Evolutionary conservation across 2,797 vertebrate genomes (phyloP).

Genomic region (Enteromius paludinosus): DNA sequence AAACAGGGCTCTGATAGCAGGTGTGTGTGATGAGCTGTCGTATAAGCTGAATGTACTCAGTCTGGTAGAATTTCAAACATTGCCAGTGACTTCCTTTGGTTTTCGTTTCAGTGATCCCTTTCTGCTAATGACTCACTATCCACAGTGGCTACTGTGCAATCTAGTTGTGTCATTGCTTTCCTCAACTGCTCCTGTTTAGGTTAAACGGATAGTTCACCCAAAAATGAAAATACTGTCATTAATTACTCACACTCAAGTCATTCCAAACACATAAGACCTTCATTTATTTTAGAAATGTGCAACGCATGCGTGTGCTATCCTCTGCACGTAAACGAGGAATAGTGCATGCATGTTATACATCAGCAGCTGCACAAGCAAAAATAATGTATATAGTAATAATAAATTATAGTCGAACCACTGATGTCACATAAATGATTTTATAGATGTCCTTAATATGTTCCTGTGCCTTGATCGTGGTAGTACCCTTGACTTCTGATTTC

Average conservation of each 20-base stretch:
- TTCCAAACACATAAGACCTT: not conserved
- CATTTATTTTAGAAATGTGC: not conserved
- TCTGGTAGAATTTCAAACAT: not conserved
- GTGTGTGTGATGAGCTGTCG: constrained; percentile 43
- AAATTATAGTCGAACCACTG: not conserved
- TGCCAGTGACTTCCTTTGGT: not conserved
- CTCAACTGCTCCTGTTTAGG: not conserved
- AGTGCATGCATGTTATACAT: not conserved
- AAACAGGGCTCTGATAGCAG: constrained; percentile 37
- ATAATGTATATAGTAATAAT: too few relatives aligned
- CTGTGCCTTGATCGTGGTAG: not conserved
- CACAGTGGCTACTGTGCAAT: not conserved
- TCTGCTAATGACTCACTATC: not conserved
- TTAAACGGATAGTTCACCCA: not conserved
- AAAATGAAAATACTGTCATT: not conserved
- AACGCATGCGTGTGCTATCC: not conserved
- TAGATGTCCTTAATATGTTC: not conserved
- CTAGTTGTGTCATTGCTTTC: not conserved
- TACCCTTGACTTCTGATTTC: not conserved
- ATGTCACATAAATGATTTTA: too few relatives aligned
- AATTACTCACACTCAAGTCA: not conserved
- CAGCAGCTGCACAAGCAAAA: not conserved
- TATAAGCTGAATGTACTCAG: constrained; percentile 31
- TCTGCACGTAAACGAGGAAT: not conserved
- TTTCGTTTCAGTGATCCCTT: not conserved